Evolutionary conservation across 23 tunicate species (phyloP), one percentile per base, ranked within the genome.

Genomic region (Styela plicata): DNA sequence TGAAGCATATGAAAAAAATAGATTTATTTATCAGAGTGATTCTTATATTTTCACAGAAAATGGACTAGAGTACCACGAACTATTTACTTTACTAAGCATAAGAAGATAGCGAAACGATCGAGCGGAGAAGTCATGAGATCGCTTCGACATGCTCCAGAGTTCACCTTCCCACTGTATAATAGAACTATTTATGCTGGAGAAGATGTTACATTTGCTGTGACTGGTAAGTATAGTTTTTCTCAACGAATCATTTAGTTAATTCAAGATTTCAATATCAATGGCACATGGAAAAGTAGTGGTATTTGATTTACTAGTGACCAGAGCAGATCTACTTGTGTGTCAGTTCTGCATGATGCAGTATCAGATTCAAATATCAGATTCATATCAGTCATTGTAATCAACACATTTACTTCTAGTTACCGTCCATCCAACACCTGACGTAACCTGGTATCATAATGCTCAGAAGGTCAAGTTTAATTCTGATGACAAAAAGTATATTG

Each of bases 361-460:
- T n/a, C n/a, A n/a, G n/a, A n/a, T n/a, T n/a, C n/a, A n/a, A n/a
- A n/a, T n/a, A n/a, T n/a, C n/a, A n/a, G n/a, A n/a, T n/a, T n/a
- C n/a, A n/a, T n/a, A n/a, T n/a, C n/a, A n/a, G n/a, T n/a, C n/a
- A n/a, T n/a, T n/a, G n/a, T n/a, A n/a, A n/a, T n/a, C n/a, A n/a
- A n/a, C n/a, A n/a, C n/a, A n/a, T n/a, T n/a, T n/a, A n/a, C 52
- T 67, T 74, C 7, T 78, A 87, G 98, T 93, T 22, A 90, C 96
- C 27, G 91, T 95, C 23, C 96, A 95, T 63, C 99, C 99, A 30
- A 25, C 88, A 23, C 96, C 96, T 21, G 95, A 84, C 26, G 84
- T 95, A 66, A 86, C 86, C 13, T 95, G 99, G 99, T 95, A 62
- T 84, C 95, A 95, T 80, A 90, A 90, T 64, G 92, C 90, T 21